Evolutionary conservation across 2,113 vertebrate genomes (phyloP).

Genomic region (Limanda limanda): DNA sequence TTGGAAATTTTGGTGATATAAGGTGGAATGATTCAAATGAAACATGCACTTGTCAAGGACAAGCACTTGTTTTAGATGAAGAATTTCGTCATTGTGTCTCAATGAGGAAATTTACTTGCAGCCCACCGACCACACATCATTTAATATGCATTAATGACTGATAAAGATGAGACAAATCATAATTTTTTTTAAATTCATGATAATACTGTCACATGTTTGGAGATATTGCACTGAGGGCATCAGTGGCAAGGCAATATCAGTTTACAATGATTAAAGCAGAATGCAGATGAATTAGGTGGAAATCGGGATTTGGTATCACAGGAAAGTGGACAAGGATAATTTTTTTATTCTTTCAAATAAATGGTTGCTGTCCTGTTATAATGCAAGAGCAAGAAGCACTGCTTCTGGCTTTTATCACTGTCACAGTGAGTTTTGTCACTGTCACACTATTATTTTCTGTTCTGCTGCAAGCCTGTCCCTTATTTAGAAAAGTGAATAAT

Average conservation of each 20-base stretch:
- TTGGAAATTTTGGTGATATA: slow-evolving; percentile 29
- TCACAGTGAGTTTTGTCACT: background rate
- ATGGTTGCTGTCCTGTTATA: background rate
- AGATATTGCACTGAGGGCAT: background rate
- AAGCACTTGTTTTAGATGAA: background rate
- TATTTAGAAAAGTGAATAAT: too few species aligned
- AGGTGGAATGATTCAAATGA: slow-evolving; percentile 27
- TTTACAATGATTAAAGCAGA: slow-evolving; percentile 3
- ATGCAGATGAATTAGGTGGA: background rate
- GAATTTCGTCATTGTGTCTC: background rate
- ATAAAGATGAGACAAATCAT: background rate
- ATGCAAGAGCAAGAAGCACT: slow-evolving; percentile 3
- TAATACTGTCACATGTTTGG: background rate
- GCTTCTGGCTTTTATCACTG: background rate
- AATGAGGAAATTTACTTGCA: slow-evolving; percentile 54
- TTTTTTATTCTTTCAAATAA: slow-evolving; percentile 7
- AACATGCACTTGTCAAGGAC: slow-evolving; percentile 49
- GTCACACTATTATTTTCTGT: background rate
- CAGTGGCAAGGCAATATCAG: slow-evolving; percentile 1
- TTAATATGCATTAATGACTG: slow-evolving; percentile 7
- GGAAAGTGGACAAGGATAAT: slow-evolving; percentile 22
- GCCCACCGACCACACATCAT: background rate
- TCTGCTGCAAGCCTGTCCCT: background rate
- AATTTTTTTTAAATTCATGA: background rate
- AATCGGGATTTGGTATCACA: slow-evolving; percentile 13